Percentiles rank a stretch among this genome's conserved stretches.
These are phyloP conservation scores for Priocnemis perturbator DNA, from an alignment of 2,888 invertebrate genomes.

Conservation along the genomic window DNA sequence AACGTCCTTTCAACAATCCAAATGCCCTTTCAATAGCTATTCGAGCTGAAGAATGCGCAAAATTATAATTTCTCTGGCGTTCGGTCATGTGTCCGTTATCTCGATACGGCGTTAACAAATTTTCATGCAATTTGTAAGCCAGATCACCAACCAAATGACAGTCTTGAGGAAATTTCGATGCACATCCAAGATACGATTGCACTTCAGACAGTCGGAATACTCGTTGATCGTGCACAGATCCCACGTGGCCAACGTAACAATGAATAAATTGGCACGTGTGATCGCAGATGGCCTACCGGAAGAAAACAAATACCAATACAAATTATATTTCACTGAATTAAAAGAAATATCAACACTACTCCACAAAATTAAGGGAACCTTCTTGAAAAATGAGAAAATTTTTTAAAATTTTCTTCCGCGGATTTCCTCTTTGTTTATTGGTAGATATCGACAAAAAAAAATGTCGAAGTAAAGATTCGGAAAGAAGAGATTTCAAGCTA, in stretches of 20 bases:
- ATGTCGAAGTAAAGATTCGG: no score
- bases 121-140: constrained; percentile 29
- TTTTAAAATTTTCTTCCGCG: no score
- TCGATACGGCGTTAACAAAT: constrained; percentile 28
- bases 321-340: constrained; percentile 7
- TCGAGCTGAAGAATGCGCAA: constrained; percentile 26
- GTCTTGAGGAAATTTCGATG: constrained; percentile 29
- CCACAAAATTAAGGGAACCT: no score
- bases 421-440: no score
- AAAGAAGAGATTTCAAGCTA: no score
- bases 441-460: no score
- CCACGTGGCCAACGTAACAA: constrained; percentile 34
- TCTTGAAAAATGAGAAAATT: no score
- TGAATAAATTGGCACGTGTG: constrained; percentile 28
- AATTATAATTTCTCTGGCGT: constrained; percentile 33
- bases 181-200: constrained; percentile 17
- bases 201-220: constrained; percentile 32
- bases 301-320: constrained; percentile 11
- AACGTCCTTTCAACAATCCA: constrained; percentile 33
- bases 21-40: constrained; percentile 32
- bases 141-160: constrained; percentile 31
- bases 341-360: no score
- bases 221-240: constrained; percentile 33
- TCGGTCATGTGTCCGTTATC: constrained; percentile 31
- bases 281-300: constrained; percentile 28